Evolutionary conservation across 1,140 invertebrate species (phyloP), one percentile per base, ranked within the genome.

Genomic region (Drosophila aff.): DNA sequence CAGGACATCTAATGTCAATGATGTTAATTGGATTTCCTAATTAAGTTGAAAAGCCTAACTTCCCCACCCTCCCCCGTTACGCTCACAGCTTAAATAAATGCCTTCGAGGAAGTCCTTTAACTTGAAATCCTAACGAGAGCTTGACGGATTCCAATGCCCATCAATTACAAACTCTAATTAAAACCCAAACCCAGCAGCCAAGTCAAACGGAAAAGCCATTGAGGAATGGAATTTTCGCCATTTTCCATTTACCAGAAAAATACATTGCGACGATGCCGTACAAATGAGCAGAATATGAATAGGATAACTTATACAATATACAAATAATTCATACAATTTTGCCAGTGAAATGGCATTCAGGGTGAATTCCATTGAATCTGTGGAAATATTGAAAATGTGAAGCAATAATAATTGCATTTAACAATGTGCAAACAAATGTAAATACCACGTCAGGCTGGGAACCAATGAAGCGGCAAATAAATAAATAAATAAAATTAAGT

Each of bases 1-100:
- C 67, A 55, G 74, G 62, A 90, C 78, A 81, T 84, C 85, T 81
- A 84, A 90, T 84, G 85, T 76, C 84, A 84, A 90, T 81, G 74
- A 90, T 89, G 84, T 84, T 89, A 89, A 89, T 89, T 89, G 85
- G 85, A 90, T 89, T 89, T 90, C 77, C 81, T 89, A 89, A 89
- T 89, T 90, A 90, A 90, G 73, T 75, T 87, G 81, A 79, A 89
- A 78, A 77, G 73, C 84, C 57, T 57, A 59, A 13, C 33, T 11
- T 1, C 33, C 11, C 33, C 10, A 7, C 28, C 28, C 31, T 31
- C 3, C 31, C 31, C 33, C 33, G 33, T 36, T 36, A 36, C 33
- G 33, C 33, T 36, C 10, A 36, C 10, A 36, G 10, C 33, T 50
- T 50, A 50, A 50, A 49, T 49, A 49, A 49, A 49, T 49, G 47